These are phyloP conservation scores for Temnothorax ravouxi DNA, from an alignment of 2,888 invertebrate species.

Conservation along the genomic window DNA sequence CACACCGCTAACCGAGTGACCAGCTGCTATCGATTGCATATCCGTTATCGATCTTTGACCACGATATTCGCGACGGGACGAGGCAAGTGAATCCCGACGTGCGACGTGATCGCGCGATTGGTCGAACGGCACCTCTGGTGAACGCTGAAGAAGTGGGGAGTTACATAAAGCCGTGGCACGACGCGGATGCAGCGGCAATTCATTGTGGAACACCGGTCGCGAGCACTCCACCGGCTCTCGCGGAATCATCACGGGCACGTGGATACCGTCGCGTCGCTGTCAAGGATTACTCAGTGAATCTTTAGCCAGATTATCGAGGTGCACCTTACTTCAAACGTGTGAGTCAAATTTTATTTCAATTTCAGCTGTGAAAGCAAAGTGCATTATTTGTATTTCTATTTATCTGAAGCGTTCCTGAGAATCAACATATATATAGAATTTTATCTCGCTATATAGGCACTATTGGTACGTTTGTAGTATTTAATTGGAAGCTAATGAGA, in stretches of 20 bases:
- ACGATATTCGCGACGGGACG: slow-evolving; percentile 14
- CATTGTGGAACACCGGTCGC: slow-evolving; percentile 48
- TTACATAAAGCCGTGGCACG: slow-evolving; percentile 69
- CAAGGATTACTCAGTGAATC: slow-evolving; percentile 19
- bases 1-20: slow-evolving; percentile 17
- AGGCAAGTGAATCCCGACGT: slow-evolving; percentile 31
- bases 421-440: neutral
- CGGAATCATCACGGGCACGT: slow-evolving; percentile 58
- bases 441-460: neutral
- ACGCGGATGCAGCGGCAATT: slow-evolving; percentile 60
- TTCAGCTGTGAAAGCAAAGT: neutral
- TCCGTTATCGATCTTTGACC: slow-evolving; percentile 54
- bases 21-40: slow-evolving; percentile 49
- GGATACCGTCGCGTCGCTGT: slow-evolving; percentile 54
- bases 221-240: slow-evolving; percentile 30
- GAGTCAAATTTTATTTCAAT: slow-evolving; percentile 7
- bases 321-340: slow-evolving; percentile 12
- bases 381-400: neutral
- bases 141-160: slow-evolving; percentile 64
- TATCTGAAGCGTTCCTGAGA: neutral
- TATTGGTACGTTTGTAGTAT: neutral
- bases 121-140: slow-evolving; percentile 53
- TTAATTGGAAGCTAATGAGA: neutral
- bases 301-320: neutral
- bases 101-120: slow-evolving; percentile 64